Evolutionary conservation across 2,113 vertebrate genomes (phyloP).

Genomic region (Peucedramus taeniatus): DNA sequence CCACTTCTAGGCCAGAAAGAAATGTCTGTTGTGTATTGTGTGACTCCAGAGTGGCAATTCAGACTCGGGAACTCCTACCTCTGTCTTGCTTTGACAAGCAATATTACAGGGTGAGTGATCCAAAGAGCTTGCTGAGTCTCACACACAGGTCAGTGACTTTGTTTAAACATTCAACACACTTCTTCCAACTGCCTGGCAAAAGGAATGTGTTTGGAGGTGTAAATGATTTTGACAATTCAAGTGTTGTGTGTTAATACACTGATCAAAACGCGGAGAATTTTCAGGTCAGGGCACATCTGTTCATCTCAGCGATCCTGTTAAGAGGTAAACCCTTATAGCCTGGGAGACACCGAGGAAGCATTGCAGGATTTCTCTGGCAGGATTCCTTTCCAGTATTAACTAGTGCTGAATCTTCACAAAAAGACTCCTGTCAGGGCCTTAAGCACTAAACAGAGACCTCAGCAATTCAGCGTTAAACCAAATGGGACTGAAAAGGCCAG

Average conservation of each 20-base stretch:
- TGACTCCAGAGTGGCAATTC: not conserved
- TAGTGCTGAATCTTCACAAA: not conserved
- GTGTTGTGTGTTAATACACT: constrained; percentile 24
- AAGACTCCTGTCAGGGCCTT: not conserved
- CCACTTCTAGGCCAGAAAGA: not conserved
- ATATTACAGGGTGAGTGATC: not conserved
- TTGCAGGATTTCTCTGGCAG: not conserved
- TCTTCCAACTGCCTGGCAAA: constrained; percentile 31
- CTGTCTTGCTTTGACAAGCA: not conserved
- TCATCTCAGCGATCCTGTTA: not conserved
- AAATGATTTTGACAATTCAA: constrained; percentile 52
- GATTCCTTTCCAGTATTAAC: not conserved
- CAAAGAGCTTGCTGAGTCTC: not conserved
- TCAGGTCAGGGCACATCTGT: constrained; percentile 35
- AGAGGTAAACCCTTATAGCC: not conserved
- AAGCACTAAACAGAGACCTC: not conserved
- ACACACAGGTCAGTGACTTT: not conserved
- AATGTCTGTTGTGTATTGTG: not conserved
- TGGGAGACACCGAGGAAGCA: not conserved
- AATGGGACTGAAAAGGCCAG: not conserved
- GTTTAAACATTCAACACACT: not conserved
- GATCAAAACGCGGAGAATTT: constrained; percentile 42
- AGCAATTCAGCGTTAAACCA: not conserved
- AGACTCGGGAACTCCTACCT: not conserved
- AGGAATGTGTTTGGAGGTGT: constrained; percentile 17